Evolutionary conservation across 2,113 vertebrate species (phyloP), one percentile per base, ranked within the genome.

Genomic region (Brachyhypopomus gauderio): DNA sequence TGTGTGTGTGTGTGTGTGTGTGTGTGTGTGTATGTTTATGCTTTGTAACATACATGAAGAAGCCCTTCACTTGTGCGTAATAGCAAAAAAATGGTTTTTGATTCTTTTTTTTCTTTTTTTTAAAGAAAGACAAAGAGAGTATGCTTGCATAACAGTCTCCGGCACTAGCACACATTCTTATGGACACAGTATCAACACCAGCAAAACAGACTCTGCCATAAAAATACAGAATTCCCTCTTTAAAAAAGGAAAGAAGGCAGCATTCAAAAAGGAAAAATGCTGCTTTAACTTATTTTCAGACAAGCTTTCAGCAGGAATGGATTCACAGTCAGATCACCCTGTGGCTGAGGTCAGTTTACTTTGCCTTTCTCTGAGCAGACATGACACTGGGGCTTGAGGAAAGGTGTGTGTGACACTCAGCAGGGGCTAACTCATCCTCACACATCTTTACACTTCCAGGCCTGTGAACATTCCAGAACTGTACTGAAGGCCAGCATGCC

Each of bases 151-250:
- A 79, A 87, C 70, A 58, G 77, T 85, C 80, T 82, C 70, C 72
- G 70, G 77, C 69, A 66, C 69, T 78, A 83, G 78, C 77, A 88
- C 85, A 25, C 64, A 73, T 86, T 81, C 89, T 87, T 88, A 19
- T 79, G 73, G 72, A 58, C 72, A 67, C 76, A 67, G 72, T 69
- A 86, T 62, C 63, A 56, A 79, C 86, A 82, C 85, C 75, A 87
- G 78, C 62, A 77, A 72, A 84, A 85, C 78, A 85, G 82, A 70
- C 81, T 16, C 56, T 75, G 84, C 88, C 86, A 91, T 89, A 88
- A 92, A 92, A 91, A 91, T 88, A 90, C 81, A 85, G 88, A 25
- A 83, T 77, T 77, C 85, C 88, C 63, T 77, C 84, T 88, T 84
- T 86, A 85, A 89, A 90, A 92, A 86, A 75, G 55, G 4, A 34